Percentiles rank a stretch among this genome's conserved stretches.
phyloP scores from a whole-genome alignment of 2,888 invertebrate species.

The Perdita meconis region DNA sequence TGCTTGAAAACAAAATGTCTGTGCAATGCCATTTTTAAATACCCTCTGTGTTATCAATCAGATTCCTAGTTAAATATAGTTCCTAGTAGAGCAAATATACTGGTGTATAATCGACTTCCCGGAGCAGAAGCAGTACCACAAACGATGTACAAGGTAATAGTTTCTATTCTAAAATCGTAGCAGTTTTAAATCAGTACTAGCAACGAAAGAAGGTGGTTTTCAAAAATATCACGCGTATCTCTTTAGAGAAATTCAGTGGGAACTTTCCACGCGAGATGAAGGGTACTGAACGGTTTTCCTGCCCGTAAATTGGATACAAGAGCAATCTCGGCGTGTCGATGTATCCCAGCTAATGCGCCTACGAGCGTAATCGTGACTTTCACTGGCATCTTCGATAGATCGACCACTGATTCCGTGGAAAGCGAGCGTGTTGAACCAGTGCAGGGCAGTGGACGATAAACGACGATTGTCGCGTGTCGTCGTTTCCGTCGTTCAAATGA shows the following conservation, averaged over 20 bases:
- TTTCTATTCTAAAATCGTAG: no score
- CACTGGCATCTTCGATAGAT: constrained; percentile 63
- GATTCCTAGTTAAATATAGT: background rate
- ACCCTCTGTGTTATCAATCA: no score
- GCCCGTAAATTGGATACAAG: background rate
- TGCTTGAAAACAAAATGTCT: constrained; percentile 29
- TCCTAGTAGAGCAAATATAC: no score
- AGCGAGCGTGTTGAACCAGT: constrained; percentile 50
- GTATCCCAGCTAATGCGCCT: constrained; percentile 13
- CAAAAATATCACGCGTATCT: no score
- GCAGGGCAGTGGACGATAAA: constrained; percentile 22
- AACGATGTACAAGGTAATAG: no score
- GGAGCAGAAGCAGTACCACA: no score
- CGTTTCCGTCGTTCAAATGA: constrained; percentile 48
- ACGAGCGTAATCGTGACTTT: constrained; percentile 60
- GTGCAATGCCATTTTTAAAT: constrained; percentile 9
- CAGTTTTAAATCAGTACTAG: no score
- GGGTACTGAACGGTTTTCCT: constrained; percentile 11
- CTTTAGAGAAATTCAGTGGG: constrained; percentile 9
- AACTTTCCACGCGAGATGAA: constrained; percentile 31
- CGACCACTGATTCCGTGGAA: constrained; percentile 58
- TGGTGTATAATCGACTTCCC: no score
- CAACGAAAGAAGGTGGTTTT: background rate
- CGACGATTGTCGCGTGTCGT: no score
- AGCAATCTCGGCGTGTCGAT: background rate